Evolutionary conservation across 2,113 vertebrate genomes (phyloP).

Genomic region (Otis tarda): DNA sequence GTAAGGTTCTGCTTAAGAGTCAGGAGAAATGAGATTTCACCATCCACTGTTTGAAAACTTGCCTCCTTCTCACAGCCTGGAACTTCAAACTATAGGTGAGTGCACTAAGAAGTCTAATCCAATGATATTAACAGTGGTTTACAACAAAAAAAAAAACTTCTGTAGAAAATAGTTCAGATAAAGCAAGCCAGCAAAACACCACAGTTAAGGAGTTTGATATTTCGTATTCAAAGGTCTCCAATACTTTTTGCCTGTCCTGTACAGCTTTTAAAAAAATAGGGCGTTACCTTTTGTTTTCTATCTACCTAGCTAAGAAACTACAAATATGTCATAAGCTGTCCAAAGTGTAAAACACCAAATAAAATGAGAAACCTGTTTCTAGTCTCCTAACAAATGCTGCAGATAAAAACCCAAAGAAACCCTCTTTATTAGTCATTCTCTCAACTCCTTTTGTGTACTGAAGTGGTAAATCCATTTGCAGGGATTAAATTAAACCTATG

Average conservation of each 20-base stretch:
- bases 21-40: not conserved
- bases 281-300: slow-evolving; percentile 41
- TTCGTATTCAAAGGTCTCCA: not conserved
- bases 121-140: slow-evolving; percentile 1
- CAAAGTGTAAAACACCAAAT: slow-evolving; percentile 45
- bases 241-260: slow-evolving; percentile 39
- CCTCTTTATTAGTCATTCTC: not conserved
- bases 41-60: not conserved
- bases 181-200: slow-evolving; percentile 13
- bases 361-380: slow-evolving; percentile 51
- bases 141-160: not conserved
- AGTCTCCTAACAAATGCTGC: slow-evolving; percentile 59
- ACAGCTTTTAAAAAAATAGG: slow-evolving; percentile 69
- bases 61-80: not conserved
- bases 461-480: slow-evolving; percentile 38
- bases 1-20: not conserved
- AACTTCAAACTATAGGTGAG: not conserved
- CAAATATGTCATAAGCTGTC: slow-evolving; percentile 23
- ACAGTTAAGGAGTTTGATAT: not conserved
- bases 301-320: slow-evolving; percentile 59
- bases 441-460: not conserved
- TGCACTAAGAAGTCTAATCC: not conserved
- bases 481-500: slow-evolving; percentile 21
- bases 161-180: not conserved
- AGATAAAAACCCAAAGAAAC: slow-evolving; percentile 26